phyloP scores from a whole-genome alignment of 1,140 invertebrate species.

The Drosophila aff. region DNA sequence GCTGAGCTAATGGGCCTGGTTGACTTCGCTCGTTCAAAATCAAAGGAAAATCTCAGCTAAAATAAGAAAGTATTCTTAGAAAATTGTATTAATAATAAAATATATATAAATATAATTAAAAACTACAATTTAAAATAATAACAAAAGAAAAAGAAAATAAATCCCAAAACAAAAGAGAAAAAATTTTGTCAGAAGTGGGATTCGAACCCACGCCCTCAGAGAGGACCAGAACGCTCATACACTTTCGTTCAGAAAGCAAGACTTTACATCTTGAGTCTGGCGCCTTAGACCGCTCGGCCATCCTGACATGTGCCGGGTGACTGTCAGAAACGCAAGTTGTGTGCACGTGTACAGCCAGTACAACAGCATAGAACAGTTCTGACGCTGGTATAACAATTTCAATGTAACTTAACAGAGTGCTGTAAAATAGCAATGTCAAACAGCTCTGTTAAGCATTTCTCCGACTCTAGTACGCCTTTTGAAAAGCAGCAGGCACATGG shows the following conservation, averaged over 20 bases:
- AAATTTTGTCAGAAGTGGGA: slow-evolving; percentile 93
- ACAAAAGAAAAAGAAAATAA: not conserved
- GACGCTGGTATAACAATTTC: not conserved
- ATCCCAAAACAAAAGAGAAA: slow-evolving; percentile 59
- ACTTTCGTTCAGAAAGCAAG: slow-evolving; percentile 43
- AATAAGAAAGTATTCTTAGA: not conserved
- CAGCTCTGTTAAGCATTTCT: not conserved
- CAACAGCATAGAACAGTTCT: slow-evolving; percentile 16
- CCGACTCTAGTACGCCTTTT: slow-evolving; percentile 11
- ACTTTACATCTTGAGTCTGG: slow-evolving; percentile 87
- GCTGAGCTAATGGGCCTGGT: slow-evolving; percentile 86
- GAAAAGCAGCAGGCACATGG: not conserved
- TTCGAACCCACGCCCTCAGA: slow-evolving; percentile 95
- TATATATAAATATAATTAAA: not conserved
- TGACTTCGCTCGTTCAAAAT: not conserved
- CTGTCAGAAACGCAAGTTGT: slow-evolving; percentile 17
- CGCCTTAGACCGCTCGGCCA: slow-evolving; percentile 90
- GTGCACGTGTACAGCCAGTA: slow-evolving; percentile 3
- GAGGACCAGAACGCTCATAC: slow-evolving; percentile 90
- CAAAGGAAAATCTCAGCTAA: not conserved
- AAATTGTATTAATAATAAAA: not conserved
- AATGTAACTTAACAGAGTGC: not conserved
- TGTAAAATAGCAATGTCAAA: not conserved
- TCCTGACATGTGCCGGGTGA: slow-evolving; percentile 86
- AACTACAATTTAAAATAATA: no score